phyloP scores from a whole-genome alignment of 2,113 vertebrate genomes.

The Tichodroma muraria region DNA sequence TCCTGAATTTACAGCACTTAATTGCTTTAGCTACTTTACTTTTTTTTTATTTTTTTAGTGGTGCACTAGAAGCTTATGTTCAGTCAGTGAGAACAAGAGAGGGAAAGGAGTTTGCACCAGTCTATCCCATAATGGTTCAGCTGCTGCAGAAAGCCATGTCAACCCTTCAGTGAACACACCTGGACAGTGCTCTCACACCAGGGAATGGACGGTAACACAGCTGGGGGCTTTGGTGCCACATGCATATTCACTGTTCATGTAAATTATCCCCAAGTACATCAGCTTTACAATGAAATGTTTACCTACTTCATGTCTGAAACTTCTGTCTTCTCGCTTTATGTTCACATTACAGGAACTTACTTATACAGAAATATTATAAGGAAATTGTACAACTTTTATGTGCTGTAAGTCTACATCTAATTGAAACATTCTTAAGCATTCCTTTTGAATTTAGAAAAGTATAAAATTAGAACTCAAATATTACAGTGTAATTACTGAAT shows the following conservation, averaged over 20 bases:
- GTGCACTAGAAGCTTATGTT: conserved; percentile 92
- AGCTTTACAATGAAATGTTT: not conserved
- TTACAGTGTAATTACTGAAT: not conserved
- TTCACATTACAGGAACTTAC: not conserved
- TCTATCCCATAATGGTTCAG: conserved; percentile 96
- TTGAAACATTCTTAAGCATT: not conserved
- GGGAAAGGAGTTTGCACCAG: conserved; percentile 90
- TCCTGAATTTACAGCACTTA: not conserved
- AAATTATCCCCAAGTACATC: not conserved
- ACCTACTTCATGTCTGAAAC: not conserved
- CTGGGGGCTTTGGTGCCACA: not conserved
- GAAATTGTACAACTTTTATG: not conserved
- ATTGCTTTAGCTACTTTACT: not conserved
- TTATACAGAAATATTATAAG: not conserved
- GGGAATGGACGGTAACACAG: accelerated
- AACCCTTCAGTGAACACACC: conserved; percentile 20
- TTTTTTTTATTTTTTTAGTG: conserved; percentile 58
- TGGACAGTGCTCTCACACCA: accelerated
- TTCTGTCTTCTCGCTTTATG: not conserved
- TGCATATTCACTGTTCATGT: accelerated
- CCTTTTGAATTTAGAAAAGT: not conserved
- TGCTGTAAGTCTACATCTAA: not conserved
- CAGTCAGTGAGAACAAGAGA: conserved; percentile 87
- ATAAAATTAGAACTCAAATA: not conserved
- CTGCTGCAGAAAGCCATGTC: conserved; percentile 85